Evolutionary conservation across 2,888 invertebrate genomes (phyloP).

Genomic region (Leistus spinibarbis): DNA sequence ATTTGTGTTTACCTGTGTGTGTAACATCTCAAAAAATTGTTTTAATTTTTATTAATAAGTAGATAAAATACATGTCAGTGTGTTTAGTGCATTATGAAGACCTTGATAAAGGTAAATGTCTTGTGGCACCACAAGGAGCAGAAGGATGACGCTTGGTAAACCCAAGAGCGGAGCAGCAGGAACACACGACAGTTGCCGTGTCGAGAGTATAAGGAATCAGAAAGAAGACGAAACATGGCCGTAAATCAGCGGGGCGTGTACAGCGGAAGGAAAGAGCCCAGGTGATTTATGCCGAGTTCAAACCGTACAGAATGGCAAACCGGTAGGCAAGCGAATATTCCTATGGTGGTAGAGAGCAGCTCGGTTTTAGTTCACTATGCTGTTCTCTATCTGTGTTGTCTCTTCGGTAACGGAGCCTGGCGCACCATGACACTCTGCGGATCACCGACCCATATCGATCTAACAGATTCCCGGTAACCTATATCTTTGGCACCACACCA

Average conservation of each 20-base stretch:
- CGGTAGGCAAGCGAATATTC: background rate
- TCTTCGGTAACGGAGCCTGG: conserved; percentile 2
- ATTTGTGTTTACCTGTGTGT: too few relatives aligned
- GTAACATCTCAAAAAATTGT: too few relatives aligned
- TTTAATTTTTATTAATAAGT: too few relatives aligned
- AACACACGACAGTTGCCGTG: conserved; percentile 14
- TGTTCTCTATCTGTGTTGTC: background rate
- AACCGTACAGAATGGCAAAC: conserved; percentile 30
- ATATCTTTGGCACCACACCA: conserved; percentile 22
- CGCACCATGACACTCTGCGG: conserved; percentile 2
- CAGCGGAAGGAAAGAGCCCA: conserved; percentile 36
- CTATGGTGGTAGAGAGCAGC: background rate
- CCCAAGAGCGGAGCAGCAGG: background rate
- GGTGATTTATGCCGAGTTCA: conserved; percentile 42
- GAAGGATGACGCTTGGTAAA: background rate
- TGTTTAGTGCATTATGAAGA: too few relatives aligned
- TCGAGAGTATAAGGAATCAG: conserved; percentile 27
- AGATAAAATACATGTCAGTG: too few relatives aligned
- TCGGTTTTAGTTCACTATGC: background rate
- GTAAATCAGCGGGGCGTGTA: conserved; percentile 41
- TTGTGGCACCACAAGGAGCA: background rate
- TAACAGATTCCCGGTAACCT: conserved; percentile 37
- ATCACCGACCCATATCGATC: conserved; percentile 33
- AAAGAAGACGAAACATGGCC: conserved; percentile 39
- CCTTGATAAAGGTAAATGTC: background rate